Evolutionary conservation across 2,888 invertebrate species (phyloP).

Genomic region (Conomelus anceps): DNA sequence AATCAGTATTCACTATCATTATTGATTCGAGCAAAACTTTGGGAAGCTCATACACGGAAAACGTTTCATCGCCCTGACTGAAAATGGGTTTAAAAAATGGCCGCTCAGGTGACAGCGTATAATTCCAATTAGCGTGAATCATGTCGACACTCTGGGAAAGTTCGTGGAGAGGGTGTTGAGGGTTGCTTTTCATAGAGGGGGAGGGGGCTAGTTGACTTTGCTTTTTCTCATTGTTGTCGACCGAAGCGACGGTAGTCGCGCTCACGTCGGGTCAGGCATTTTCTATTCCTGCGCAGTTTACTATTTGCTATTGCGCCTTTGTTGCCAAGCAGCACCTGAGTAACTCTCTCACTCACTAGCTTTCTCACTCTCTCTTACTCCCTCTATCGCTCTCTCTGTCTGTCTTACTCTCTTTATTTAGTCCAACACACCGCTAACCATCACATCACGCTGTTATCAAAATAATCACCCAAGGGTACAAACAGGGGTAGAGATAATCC

Average conservation of each 20-base stretch:
- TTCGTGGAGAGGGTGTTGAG: background rate
- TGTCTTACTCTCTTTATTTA: background rate
- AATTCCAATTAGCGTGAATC: background rate
- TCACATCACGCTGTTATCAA: too few species aligned
- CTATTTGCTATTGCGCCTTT: background rate
- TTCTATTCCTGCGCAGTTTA: background rate
- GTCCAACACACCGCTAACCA: too few species aligned
- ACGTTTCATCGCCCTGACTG: background rate
- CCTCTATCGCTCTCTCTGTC: background rate
- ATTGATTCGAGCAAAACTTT: background rate
- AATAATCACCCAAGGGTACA: too few species aligned
- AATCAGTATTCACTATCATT: too few species aligned
- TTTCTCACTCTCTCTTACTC: background rate
- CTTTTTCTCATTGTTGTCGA: background rate
- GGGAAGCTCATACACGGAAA: background rate
- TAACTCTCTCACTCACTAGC: background rate
- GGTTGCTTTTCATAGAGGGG: too few species aligned
- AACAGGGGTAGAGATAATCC: too few species aligned
- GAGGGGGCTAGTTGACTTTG: background rate
- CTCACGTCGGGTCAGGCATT: background rate
- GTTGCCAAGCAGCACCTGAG: background rate
- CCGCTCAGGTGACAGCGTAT: background rate
- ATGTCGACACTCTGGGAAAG: background rate
- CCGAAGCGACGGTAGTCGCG: background rate
- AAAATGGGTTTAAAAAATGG: background rate